Evolutionary conservation across 2,113 vertebrate species (phyloP), one percentile per base, ranked within the genome.

Genomic region (Crocuta crocuta): DNA sequence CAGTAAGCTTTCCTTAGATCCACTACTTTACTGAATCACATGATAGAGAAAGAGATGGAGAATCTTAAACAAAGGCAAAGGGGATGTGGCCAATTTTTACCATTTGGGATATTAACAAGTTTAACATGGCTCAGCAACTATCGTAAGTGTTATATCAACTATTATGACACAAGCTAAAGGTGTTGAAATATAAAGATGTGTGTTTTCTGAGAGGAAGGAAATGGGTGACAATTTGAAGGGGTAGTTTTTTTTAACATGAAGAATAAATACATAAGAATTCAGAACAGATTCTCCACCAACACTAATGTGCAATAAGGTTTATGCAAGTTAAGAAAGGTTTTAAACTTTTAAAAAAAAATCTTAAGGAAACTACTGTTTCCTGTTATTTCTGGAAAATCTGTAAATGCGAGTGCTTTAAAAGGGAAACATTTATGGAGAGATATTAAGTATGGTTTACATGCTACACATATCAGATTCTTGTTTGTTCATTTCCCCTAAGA

Each of bases 61-160:
- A 86, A 91, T 93, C 93, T 76, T 93, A 94, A 97, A 91, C 63
- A 94, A 97, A 97, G 89, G 48, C 61, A 89, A 87, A 87, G 92
- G 63, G 78, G 88, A 97, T 91, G 73, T 97, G 88, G 96, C 88
- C 90, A 93, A 91, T 97, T 91, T 92, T 97, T 93, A 94, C 96
- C 93, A 93, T 97, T 97, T 96, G 93, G 76, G 84, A 96, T 95
- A 96, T 87, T 98, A 96, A 98, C 86, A 97, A 97, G 89, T 95
- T 97, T 97, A 98, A 97, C 89, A 96, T 89, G 94, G 91, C 87
- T 96, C 97, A 89, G 89, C 48, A 96, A 96, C 97, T 76, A 91
- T 76, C 97, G 74, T 86, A 89, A 97, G 93, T 98, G 96, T 96
- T 97, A 74, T 28, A 95, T 95, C 95, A 95, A 94, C 81, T 87